A percentile compares a stretch with the other conserved stretches of the same genome.
These are phyloP conservation scores for Drosophila teissieri DNA, from an alignment of 1,140 invertebrate genomes.

Conservation along the genomic window DNA sequence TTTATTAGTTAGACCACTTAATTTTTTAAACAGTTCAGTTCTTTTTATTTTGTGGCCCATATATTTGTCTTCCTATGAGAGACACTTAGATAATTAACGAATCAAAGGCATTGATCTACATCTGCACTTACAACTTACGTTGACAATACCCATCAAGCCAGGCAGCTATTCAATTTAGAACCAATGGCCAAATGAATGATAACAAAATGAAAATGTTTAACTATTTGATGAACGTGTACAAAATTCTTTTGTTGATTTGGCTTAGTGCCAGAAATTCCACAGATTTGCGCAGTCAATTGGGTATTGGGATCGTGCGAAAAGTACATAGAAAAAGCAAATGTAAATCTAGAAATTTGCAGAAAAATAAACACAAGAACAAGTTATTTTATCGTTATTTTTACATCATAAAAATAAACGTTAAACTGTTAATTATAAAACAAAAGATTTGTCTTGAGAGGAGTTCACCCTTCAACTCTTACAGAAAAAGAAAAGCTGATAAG, in stretches of 20 bases:
- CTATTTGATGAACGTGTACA: slow-evolving; percentile 50
- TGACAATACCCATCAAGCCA: slow-evolving; percentile 3
- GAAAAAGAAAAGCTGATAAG: slow-evolving; percentile 70
- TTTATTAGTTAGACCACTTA: too few relatives aligned
- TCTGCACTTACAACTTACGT: slow-evolving; percentile 19
- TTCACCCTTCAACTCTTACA: slow-evolving; percentile 23
- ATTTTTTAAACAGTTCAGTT: too few relatives aligned
- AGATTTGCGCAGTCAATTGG: slow-evolving; percentile 41
- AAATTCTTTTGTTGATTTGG: slow-evolving; percentile 71
- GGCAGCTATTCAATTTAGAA: slow-evolving; percentile 10
- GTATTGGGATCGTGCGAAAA: slow-evolving; percentile 31
- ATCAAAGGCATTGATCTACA: slow-evolving; percentile 20
- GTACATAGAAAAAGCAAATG: background rate
- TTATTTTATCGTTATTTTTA: too few relatives aligned
- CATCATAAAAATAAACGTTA: too few relatives aligned
- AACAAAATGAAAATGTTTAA: slow-evolving; percentile 29
- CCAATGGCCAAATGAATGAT: slow-evolving; percentile 12
- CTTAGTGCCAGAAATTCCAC: slow-evolving; percentile 68
- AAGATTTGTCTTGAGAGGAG: background rate
- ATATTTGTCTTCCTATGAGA: too few relatives aligned
- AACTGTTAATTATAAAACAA: background rate
- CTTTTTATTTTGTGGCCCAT: too few relatives aligned
- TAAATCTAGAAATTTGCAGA: background rate
- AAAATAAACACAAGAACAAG: background rate
- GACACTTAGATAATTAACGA: background rate